Evolutionary conservation across 1,140 invertebrate genomes (phyloP), one percentile per base, ranked within the genome.

Genomic region (Tetraneura akinire): DNA sequence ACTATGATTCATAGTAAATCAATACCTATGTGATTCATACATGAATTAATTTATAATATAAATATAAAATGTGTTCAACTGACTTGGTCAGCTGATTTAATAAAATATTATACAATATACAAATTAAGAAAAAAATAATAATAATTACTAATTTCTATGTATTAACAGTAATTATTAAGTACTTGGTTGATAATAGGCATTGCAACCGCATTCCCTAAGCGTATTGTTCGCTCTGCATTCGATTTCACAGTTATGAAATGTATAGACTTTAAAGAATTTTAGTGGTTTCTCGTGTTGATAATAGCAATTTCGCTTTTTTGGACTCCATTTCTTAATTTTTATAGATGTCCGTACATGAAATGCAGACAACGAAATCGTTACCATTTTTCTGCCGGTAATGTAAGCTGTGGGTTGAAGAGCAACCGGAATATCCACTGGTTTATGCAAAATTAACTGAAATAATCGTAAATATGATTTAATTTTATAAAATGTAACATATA

Each of bases 201-300:
- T 73, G 62, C 82, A 83, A 32, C 81, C 81, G 29, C 82, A 83
- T 14, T 4, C 8, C 1, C 73, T 13, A 1, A 80, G 18, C 0
- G 82, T 82, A 29, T 53, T 73, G 64, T 87, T 86, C 6, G 85
- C 81, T 10, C 84, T 76, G 82, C 87, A 87, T 76, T 87, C 87
- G 8, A 86, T 32, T 53, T 84, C 81, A 78, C 87, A 87, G 73
- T 87, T 86, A 11, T 81, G 80, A 66, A 85, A 84, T 0, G 86
- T 85, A 80, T 87, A 87, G 11, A 85, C 80, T 76, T 90, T 88
- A 83, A 89, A 92, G 83, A 88, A 91, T 68, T 86, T 86, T 29
- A 92, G 85, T 60, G 87, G 86, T 32, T 89, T 87, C 83, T 92
- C 91, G n/a, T 84, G 84, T 68, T 87, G 87, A 62, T 91, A 90